Conservation (phyloP, 2,797 vertebrate species). For the Salarias fasciatus region DNA sequence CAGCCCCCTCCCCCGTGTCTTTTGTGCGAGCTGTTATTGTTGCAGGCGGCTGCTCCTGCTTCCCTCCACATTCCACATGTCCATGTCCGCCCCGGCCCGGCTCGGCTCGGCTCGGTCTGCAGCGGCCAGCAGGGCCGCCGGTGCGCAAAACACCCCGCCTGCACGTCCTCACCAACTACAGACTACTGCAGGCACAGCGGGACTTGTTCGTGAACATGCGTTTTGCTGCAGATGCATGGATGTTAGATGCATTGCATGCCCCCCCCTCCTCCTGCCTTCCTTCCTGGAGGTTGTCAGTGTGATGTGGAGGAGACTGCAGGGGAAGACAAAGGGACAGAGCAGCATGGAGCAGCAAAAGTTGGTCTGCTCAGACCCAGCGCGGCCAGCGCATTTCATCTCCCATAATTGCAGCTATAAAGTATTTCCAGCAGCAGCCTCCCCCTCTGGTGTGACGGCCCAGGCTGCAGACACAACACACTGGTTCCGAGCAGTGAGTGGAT, state of each 20-base stretch:
- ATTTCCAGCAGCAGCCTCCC: too few species aligned
- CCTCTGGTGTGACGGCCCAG: too few species aligned
- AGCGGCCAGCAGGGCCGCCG: constrained; percentile 32
- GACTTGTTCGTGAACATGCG: too few species aligned
- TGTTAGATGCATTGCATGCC: constrained; percentile 12
- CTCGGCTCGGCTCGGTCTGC: too few species aligned
- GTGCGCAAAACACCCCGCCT: constrained; percentile 45
- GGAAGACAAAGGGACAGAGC: constrained; percentile 52
- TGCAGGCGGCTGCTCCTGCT: constrained; percentile 48
- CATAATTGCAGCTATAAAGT: too few species aligned
- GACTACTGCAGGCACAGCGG: too few species aligned
- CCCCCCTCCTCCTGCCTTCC: neutral
- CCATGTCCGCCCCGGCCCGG: constrained; percentile 40
- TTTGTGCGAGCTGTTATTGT: constrained; percentile 58
- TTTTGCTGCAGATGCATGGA: constrained; percentile 4
- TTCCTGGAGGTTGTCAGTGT: constrained; percentile 36
- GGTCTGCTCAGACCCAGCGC: neutral
- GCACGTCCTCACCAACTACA: too few species aligned
- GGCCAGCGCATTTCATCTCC: too few species aligned
- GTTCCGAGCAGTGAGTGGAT: too few species aligned
- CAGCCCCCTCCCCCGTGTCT: constrained; percentile 21
- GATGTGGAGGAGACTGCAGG: constrained; percentile 38
- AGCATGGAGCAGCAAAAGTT: neutral
- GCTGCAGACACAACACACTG: too few species aligned
- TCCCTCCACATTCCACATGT: constrained; percentile 72